A percentile compares a stretch with the other conserved stretches of the same genome.
These are phyloP conservation scores for Rallus limicola DNA, from an alignment of 2,113 vertebrate genomes.

Conservation along the genomic window DNA sequence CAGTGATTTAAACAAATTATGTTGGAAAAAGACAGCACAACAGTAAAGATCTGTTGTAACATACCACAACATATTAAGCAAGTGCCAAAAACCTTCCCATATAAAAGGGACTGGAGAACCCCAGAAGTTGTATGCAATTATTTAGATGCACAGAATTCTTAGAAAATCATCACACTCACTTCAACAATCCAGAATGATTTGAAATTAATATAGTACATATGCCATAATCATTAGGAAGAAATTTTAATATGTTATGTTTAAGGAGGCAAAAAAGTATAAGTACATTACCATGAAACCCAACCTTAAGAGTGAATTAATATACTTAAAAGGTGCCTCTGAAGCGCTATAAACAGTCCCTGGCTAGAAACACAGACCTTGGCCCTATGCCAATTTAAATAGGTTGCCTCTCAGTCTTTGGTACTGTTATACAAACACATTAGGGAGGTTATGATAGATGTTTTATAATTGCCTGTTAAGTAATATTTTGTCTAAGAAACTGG, in stretches of 20 bases:
- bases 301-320: neutral
- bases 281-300: neutral
- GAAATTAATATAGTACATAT: neutral
- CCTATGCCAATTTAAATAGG: neutral
- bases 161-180: neutral
- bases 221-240: neutral
- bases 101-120: neutral
- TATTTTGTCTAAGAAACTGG: neutral
- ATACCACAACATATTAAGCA: neutral
- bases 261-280: neutral
- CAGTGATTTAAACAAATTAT: neutral
- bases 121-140: neutral
- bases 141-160: neutral
- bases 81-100: neutral
- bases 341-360: neutral
- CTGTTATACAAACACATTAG: neutral
- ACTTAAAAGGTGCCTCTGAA: neutral
- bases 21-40: neutral
- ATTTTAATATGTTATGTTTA: neutral
- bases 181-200: neutral
- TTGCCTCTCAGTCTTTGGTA: neutral
- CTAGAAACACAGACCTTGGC: neutral
- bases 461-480: neutral
- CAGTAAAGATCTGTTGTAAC: neutral
- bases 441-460: neutral